phyloP scores from a whole-genome alignment of 2,888 invertebrate genomes.

The Archips xylosteana region DNA sequence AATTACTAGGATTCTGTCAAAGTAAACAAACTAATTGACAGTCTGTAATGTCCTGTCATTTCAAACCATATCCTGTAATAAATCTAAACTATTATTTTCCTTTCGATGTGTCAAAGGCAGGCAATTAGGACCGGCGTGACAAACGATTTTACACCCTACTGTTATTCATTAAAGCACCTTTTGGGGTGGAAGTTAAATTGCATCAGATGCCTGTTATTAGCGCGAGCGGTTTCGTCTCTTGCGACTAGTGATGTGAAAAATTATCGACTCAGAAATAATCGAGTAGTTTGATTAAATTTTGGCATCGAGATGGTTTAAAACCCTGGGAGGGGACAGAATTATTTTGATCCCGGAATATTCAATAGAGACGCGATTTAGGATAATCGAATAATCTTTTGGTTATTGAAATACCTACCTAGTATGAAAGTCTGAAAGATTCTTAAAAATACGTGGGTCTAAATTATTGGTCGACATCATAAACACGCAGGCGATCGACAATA shows the following conservation, averaged over 20 bases:
- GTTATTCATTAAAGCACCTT: neutral
- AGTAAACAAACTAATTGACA: conserved; percentile 15
- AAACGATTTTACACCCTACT: conserved; percentile 6
- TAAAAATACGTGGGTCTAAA: too few relatives aligned
- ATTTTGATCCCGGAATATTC: too few relatives aligned
- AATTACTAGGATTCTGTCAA: neutral
- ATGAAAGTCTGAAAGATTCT: too few relatives aligned
- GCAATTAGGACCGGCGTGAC: conserved; percentile 6
- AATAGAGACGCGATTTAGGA: too few relatives aligned
- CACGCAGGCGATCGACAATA: too few relatives aligned
- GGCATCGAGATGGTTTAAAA: too few relatives aligned
- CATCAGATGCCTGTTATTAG: conserved; percentile 7
- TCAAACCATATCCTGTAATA: conserved; percentile 16
- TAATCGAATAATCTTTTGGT: too few relatives aligned
- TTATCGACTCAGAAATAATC: neutral
- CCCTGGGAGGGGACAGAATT: too few relatives aligned
- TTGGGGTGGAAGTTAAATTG: neutral
- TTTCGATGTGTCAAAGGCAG: conserved; percentile 31
- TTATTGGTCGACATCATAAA: too few relatives aligned
- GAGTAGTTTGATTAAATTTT: neutral
- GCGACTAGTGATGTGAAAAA: neutral
- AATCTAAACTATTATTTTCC: conserved; percentile 30
- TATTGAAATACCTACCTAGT: too few relatives aligned
- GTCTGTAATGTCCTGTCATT: conserved; percentile 15
- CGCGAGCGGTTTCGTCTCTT: neutral